Base-by-base conservation (phyloP, 2,113 vertebrate species). In the Syngnathus typhle region DNA sequence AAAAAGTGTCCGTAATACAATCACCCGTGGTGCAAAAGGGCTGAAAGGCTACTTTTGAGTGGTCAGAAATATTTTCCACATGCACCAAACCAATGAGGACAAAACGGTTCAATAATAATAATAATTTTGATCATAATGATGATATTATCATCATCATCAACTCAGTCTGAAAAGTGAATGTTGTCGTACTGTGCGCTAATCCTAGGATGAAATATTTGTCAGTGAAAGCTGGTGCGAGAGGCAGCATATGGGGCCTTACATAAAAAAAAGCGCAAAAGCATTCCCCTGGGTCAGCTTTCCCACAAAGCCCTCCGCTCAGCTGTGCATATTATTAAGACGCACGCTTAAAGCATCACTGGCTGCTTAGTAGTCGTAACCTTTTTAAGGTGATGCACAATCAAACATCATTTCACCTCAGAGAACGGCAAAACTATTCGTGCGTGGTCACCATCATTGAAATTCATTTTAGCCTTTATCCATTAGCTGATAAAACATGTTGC, bases 231-330 rank as follows among this genome's bases (percentile, higher is more conserved):
- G 10, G 64, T 73, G 37, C 51, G 69, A 0, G 21, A 65, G 61
- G 44, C 77, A 67, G 77, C 78, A 73, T 76, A 73, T 64, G 82
- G 73, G 75, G 75, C 74, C 68, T 55, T 46, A 41, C 47, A 59
- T 78, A 43, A 58, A 67, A 58, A 67, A 69, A 73, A 73, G 77
- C 65, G 73, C 68, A 60, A 56, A 65, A 61, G 41, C 73, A 67
- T 68, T 79, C 77, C 76, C 68, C 62, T 1, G 54, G 79, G 67
- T 46, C 44, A 39, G 37, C 59, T 73, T 80, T 66, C 68, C 65
- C 68, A 76, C 76, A 68, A 56, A 46, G 60, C 64, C 72, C 70
- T 68, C 70, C 77, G 71, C 83, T 75, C 51, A 5, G 66, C 21
- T 70, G 68, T 65, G 68, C 69, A 67, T 63, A 62, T 81, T 71